Conservation (phyloP, 2,888 invertebrate genomes). For the Ditula angustiorana region DNA sequence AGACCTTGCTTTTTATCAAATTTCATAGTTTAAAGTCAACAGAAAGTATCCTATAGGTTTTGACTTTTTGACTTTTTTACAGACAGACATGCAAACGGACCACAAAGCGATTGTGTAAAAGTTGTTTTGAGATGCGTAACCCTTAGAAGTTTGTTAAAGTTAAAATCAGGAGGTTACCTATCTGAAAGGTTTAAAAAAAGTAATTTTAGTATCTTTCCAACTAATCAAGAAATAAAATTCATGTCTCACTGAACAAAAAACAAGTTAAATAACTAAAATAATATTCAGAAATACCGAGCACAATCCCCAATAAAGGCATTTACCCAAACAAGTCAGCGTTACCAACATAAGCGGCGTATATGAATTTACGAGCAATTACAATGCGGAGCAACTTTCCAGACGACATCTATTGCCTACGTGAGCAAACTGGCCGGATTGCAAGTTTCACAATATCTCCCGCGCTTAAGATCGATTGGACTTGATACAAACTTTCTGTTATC, state of each 20-base stretch:
- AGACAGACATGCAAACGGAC: no score
- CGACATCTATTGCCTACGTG: slow-evolving; percentile 42
- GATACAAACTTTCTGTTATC: slow-evolving; percentile 20
- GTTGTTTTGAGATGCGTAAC: no score
- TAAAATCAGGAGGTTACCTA: no score
- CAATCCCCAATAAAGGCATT: slow-evolving; percentile 9
- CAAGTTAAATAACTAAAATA: background rate
- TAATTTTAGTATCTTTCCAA: no score
- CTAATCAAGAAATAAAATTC: no score
- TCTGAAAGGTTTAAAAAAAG: no score
- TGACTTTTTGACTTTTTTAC: no score
- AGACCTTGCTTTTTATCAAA: no score
- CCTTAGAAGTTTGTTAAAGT: no score
- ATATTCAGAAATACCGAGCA: background rate
- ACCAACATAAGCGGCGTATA: slow-evolving; percentile 32
- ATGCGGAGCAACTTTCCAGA: slow-evolving; percentile 40
- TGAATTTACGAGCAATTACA: slow-evolving; percentile 41
- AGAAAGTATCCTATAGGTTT: no score
- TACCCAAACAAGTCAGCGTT: slow-evolving; percentile 16
- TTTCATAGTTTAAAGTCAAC: no score
- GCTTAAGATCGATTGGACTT: slow-evolving; percentile 28
- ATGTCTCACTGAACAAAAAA: background rate
- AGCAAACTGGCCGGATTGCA: slow-evolving; percentile 24
- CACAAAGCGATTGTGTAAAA: no score
- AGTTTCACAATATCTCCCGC: slow-evolving; percentile 22